phyloP scores from a whole-genome alignment of 2,797 vertebrate genomes.

The Tolypeutes matacus region DNA sequence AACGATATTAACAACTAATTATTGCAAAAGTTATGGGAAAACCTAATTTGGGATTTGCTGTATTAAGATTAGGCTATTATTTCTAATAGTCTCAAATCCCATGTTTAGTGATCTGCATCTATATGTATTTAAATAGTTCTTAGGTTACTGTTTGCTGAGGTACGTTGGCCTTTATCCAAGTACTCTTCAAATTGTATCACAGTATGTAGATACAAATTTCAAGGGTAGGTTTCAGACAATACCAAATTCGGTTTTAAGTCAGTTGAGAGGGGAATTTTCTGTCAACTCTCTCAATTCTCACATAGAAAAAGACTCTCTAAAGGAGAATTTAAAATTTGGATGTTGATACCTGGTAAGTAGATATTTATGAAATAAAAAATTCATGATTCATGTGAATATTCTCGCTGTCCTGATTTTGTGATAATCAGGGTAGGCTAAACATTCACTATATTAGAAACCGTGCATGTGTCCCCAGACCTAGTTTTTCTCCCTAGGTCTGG shows the following conservation, averaged over 20 bases:
- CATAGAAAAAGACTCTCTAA: neutral
- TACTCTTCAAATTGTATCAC: neutral
- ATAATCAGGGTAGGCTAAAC: too few species aligned
- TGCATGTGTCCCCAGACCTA: too few species aligned
- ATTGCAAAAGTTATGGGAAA: neutral
- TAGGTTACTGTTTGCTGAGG: neutral
- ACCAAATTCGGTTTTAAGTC: conserved; percentile 1
- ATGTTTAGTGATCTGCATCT: neutral
- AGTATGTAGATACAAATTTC: neutral
- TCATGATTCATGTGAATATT: neutral
- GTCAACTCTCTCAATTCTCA: neutral
- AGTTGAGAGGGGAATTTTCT: neutral
- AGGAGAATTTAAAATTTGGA: neutral
- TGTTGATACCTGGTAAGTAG: neutral
- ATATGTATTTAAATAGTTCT: conserved; percentile 5
- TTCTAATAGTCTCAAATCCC: neutral
- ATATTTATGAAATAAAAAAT: conserved; percentile 22
- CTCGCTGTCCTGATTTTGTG: too few species aligned
- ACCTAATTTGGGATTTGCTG: neutral
- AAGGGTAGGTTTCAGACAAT: neutral
- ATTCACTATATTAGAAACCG: too few species aligned
- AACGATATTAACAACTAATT: neutral
- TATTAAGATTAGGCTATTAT: conserved; percentile 4
- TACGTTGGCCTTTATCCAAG: neutral
- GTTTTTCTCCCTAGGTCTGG: too few species aligned